Base-by-base conservation (phyloP, 2,888 invertebrate genomes). In the Polyommatus icarus region DNA sequence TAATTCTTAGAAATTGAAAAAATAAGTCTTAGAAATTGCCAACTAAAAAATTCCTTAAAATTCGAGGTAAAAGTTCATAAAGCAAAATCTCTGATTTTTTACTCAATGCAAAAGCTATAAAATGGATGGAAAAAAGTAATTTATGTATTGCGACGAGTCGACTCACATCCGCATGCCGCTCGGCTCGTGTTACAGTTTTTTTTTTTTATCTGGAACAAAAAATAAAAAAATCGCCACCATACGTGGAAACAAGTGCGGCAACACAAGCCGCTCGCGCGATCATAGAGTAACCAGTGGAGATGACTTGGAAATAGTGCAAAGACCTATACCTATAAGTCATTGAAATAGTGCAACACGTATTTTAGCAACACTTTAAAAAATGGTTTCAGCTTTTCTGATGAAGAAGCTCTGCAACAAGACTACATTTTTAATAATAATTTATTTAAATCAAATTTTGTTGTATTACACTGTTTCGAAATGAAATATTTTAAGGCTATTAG, bases 121-220 rank as follows among this genome's bases (percentile, higher is more conserved):
- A 71, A n/a, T 57, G 59, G 18, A 36, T 61, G 76, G 29, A 71
- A 76, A 71, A 77, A 29, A 57, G 71, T 79, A 61, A 80, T 79
- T 83, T 83, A 83, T 80, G 79, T 81, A 83, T 81, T 81, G 82
- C 79, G 80, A 80, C 79, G 79, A 81, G 82, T 82, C 81, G 71
- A 84, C 73, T 29, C 50, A 89, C 91, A 91, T 92, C 92, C 93
- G 91, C 92, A 92, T 92, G 83, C 89, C 90, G 83, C 82, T 84
- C 88, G 89, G 90, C 91, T 92, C 92, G 90, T 90, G 90, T 92
- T 92, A 85, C 92, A 83, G 79, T 78, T 76, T 84, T 86, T 91
- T 36, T 36, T 91, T 91, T 88, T 85, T 84, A 82, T 79, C 79
- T 79, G 32, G 79, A 78, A 84, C 87, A 89, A 90, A 90, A 57